These are phyloP conservation scores for Propithecus perrieri DNA, from an alignment of 2,797 vertebrate genomes.

Conservation along the genomic window DNA sequence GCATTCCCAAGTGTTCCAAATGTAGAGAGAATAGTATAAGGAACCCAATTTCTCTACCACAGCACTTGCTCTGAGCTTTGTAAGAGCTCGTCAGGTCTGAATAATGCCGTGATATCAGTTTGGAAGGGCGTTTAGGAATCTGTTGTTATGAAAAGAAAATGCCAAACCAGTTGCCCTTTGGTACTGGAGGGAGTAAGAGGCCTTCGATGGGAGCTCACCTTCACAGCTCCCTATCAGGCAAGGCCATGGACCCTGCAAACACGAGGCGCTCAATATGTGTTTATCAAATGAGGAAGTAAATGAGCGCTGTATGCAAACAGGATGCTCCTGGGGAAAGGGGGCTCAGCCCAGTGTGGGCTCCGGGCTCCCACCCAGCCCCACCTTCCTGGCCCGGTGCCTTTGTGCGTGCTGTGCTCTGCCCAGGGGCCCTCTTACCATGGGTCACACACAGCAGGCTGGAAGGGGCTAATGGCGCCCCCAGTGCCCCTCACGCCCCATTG, in stretches of 20 bases:
- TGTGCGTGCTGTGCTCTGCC: not conserved
- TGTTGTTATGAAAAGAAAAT: not conserved
- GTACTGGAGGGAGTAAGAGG: too few species aligned
- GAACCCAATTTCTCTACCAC: rapidly evolving
- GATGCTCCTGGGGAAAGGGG: not conserved
- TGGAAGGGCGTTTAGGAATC: not conserved
- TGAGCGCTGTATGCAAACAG: not conserved
- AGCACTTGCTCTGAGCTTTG: rapidly evolving
- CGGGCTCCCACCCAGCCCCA: not conserved
- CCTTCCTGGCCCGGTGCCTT: not conserved
- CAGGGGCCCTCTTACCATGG: not conserved
- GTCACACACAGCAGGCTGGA: not conserved
- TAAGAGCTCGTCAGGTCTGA: not conserved
- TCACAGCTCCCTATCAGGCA: not conserved
- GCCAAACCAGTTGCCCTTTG: too few species aligned
- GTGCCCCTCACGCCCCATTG: rapidly evolving
- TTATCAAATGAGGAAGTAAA: not conserved
- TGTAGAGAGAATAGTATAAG: rapidly evolving
- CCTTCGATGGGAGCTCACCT: not conserved
- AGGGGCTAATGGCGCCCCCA: not conserved
- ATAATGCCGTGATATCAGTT: not conserved
- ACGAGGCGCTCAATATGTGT: not conserved
- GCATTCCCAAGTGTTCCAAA: not conserved
- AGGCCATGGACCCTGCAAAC: not conserved
- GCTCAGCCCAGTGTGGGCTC: rapidly evolving